Evolutionary conservation across 2,888 invertebrate species (phyloP).

Genomic region (Drosophila tripunctata): DNA sequence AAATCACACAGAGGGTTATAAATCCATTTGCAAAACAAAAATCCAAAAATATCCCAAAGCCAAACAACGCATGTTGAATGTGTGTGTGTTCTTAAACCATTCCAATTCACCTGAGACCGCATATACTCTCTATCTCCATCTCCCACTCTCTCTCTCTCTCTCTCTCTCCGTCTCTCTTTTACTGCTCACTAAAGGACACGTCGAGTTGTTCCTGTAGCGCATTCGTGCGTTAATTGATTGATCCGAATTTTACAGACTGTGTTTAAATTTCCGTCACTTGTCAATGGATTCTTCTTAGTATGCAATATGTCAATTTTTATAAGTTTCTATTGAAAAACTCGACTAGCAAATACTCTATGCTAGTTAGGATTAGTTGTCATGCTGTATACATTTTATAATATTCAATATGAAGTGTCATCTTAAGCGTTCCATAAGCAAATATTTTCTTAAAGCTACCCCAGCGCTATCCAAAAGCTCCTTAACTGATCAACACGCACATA

Average conservation of each 20-base stretch:
- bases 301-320: conserved; percentile 3
- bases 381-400: too few species aligned
- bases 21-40: conserved; percentile 78
- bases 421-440: too few species aligned
- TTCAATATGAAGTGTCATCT: neutral
- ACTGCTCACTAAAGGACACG: neutral
- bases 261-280: conserved; percentile 27
- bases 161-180: too few species aligned
- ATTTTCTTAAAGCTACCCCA: neutral
- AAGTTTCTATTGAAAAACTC: neutral
- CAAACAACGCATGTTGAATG: conserved; percentile 48
- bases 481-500: neutral
- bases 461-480: neutral
- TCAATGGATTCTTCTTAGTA: conserved; percentile 18
- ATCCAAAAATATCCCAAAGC: conserved; percentile 78
- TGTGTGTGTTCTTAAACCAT: conserved; percentile 1
- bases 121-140: neutral
- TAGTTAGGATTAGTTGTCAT: too few species aligned
- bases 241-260: conserved; percentile 31
- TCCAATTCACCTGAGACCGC: conserved; percentile 10
- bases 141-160: neutral
- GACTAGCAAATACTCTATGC: neutral
- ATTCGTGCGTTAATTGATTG: conserved; percentile 37
- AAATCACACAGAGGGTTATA: conserved; percentile 75
- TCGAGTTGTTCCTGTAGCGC: conserved; percentile 10